These are phyloP conservation scores for Melanotaenia parkinsoni DNA, from an alignment of 2,797 vertebrate species.

Conservation along the genomic window DNA sequence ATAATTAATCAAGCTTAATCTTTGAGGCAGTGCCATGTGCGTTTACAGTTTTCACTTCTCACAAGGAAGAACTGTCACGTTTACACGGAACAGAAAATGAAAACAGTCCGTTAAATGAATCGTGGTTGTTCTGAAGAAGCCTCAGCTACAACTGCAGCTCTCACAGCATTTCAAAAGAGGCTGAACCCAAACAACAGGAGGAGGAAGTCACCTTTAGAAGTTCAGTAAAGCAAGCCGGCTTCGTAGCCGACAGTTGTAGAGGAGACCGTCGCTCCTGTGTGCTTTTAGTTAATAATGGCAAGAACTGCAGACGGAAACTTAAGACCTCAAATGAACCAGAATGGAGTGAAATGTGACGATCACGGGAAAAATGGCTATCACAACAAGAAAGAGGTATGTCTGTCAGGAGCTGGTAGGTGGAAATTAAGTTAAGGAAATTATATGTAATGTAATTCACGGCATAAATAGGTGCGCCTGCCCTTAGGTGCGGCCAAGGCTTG, in stretches of 20 bases:
- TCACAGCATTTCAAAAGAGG: slow-evolving; percentile 23
- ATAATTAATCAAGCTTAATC: no score
- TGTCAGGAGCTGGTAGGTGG: not conserved
- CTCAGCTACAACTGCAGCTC: not conserved
- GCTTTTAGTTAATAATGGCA: slow-evolving; percentile 60
- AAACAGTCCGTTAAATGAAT: slow-evolving; percentile 17
- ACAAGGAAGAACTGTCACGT: slow-evolving; percentile 11
- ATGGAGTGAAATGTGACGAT: slow-evolving; percentile 43
- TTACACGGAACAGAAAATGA: slow-evolving; percentile 18
- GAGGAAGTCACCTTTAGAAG: slow-evolving; percentile 75
- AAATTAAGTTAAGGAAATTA: not conserved
- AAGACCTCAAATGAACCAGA: slow-evolving; percentile 37
- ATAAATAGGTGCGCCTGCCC: not conserved
- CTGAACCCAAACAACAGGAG: slow-evolving; percentile 45
- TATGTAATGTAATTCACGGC: not conserved
- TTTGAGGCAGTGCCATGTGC: not conserved
- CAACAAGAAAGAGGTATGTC: slow-evolving; percentile 63
- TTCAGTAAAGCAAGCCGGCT: slow-evolving; percentile 43
- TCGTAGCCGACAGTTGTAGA: slow-evolving; percentile 25
- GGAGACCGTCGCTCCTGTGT: slow-evolving; percentile 14
- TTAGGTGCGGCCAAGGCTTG: not conserved
- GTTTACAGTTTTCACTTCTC: not conserved
- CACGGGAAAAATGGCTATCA: slow-evolving; percentile 52
- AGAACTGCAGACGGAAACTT: slow-evolving; percentile 50
- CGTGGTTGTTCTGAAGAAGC: slow-evolving; percentile 1